phyloP scores from a whole-genome alignment of 2,888 invertebrate species.

The Halictus quadricinctus region DNA sequence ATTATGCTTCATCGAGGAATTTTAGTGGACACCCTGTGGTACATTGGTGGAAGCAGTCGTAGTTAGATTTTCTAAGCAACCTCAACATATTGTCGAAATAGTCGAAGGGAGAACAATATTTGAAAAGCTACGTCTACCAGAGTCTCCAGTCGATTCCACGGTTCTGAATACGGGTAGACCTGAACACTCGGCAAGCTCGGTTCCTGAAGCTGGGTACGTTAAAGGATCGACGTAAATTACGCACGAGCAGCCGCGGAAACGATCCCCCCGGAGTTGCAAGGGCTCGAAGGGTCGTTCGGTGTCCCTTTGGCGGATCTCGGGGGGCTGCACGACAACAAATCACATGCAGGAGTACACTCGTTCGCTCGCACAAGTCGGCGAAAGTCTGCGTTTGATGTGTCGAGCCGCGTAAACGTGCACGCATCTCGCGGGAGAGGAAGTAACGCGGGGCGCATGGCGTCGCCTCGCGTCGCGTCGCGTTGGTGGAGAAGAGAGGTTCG shows the following conservation, averaged over 20 bases:
- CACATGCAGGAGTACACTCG: constrained; percentile 60
- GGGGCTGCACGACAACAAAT: constrained; percentile 62
- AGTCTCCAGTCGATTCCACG: neutral
- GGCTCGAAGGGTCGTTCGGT: constrained; percentile 15
- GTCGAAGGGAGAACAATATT: too few species aligned
- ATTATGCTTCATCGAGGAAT: neutral
- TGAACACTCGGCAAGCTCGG: neutral
- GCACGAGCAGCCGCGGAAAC: constrained; percentile 31
- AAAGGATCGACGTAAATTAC: constrained; percentile 42
- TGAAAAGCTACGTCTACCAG: neutral
- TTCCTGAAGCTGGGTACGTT: neutral
- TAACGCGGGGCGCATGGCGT: neutral
- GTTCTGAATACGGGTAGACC: neutral
- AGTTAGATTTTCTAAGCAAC: neutral
- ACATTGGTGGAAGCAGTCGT: neutral
- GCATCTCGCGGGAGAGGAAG: neutral
- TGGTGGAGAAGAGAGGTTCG: neutral
- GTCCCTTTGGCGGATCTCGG: constrained; percentile 14
- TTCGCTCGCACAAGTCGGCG: constrained; percentile 12
- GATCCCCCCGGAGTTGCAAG: constrained; percentile 36
- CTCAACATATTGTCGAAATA: too few species aligned
- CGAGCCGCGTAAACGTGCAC: constrained; percentile 36
- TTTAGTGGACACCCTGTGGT: neutral
- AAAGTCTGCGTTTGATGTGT: constrained; percentile 65
- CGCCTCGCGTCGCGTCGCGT: neutral